phyloP scores from a whole-genome alignment of 2,888 invertebrate genomes.

The Diloba caeruleocephala region DNA sequence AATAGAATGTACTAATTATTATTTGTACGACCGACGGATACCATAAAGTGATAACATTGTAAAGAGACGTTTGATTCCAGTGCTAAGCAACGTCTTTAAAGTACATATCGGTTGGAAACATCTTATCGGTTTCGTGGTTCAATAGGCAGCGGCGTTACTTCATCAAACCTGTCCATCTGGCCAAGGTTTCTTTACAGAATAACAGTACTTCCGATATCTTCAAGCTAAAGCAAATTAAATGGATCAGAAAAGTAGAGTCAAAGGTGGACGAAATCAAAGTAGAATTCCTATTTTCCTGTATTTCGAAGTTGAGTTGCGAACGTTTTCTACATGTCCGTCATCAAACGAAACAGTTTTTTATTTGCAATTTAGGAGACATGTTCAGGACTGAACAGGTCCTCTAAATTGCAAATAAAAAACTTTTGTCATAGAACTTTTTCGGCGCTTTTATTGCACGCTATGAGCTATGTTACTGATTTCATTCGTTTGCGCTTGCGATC shows the following conservation, averaged over 20 bases:
- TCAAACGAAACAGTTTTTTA: slow-evolving; percentile 12
- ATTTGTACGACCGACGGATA: slow-evolving; percentile 6
- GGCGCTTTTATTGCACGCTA: slow-evolving; percentile 21
- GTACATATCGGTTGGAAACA: slow-evolving; percentile 32
- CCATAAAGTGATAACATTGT: slow-evolving; percentile 17
- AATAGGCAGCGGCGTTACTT: slow-evolving; percentile 37
- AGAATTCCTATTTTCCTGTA: slow-evolving; percentile 7
- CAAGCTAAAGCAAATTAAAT: slow-evolving; percentile 1
- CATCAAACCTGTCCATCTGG: slow-evolving; percentile 24
- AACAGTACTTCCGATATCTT: slow-evolving; percentile 25
- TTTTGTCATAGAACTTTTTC: slow-evolving; percentile 18
- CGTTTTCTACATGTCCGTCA: slow-evolving; percentile 12
- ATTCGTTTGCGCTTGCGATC: slow-evolving; percentile 39
- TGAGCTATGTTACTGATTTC: slow-evolving; percentile 34
- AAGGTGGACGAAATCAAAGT: slow-evolving; percentile 3
- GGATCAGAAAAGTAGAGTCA: background rate
- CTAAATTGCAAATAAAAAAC: slow-evolving; percentile 31
- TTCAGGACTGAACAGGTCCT: slow-evolving; percentile 16
- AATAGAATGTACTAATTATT: background rate
- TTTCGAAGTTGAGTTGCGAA: slow-evolving; percentile 11
- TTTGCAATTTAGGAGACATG: too few relatives aligned
- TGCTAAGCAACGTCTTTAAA: slow-evolving; percentile 31
- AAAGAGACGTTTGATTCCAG: slow-evolving; percentile 18
- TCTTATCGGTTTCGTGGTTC: slow-evolving; percentile 45
- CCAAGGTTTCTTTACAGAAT: slow-evolving; percentile 1